Evolutionary conservation across 23 tunicate species (phyloP).

Genomic region (Clavelina lepadiformis): DNA sequence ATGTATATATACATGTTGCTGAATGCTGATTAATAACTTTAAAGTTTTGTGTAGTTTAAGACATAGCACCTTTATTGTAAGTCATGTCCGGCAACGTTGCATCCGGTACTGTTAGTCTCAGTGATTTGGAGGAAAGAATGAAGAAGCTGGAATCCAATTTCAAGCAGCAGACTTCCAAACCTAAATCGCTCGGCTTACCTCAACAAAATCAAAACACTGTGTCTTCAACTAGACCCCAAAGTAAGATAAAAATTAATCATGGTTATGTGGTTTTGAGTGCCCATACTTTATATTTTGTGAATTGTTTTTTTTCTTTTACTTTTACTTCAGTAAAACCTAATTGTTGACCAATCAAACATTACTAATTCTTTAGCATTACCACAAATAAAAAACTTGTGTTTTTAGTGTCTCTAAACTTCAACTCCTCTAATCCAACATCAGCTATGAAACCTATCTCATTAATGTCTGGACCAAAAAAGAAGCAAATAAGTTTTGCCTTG

Average conservation of each 20-base stretch:
- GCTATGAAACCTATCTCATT: conserved; percentile 9
- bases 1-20: too few relatives aligned
- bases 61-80: too few relatives aligned
- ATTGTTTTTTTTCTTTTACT: not conserved
- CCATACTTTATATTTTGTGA: too few relatives aligned
- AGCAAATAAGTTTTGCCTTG: conserved; percentile 30
- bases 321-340: not conserved
- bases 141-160: conserved; percentile 35
- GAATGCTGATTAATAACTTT: too few relatives aligned
- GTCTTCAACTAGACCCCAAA: conserved; percentile 12
- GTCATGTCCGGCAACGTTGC: conserved; percentile 45
- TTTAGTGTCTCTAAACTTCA: conserved; percentile 29
- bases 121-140: conserved; percentile 40
- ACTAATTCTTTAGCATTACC: too few relatives aligned
- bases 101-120: conserved; percentile 17
- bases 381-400: conserved; percentile 1
- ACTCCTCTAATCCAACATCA: conserved; percentile 23
- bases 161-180: too few relatives aligned
- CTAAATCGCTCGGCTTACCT: too few relatives aligned
- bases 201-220: too few relatives aligned
- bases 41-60: too few relatives aligned
- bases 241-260: not conserved
- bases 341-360: too few relatives aligned
- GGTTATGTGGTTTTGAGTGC: too few relatives aligned
- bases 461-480: conserved; percentile 15